phyloP scores from a whole-genome alignment of 2,888 invertebrate genomes.

The Helobdella robusta region DNA sequence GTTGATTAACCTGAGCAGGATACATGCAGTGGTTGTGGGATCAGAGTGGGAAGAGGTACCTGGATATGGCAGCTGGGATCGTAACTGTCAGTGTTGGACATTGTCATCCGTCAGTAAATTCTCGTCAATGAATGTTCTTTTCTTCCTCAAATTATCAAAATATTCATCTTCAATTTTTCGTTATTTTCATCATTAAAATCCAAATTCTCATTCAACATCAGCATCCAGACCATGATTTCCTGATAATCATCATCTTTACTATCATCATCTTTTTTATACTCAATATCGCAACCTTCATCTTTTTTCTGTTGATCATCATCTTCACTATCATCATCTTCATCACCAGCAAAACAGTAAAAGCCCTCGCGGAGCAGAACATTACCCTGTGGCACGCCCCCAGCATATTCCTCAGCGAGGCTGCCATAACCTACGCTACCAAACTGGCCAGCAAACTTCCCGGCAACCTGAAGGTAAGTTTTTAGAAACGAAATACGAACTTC shows the following conservation, averaged over 20 bases:
- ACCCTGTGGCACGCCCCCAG: conserved; percentile 84
- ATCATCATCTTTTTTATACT: too few relatives aligned
- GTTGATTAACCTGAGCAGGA: too few relatives aligned
- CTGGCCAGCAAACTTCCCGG: conserved; percentile 72
- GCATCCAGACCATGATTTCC: too few relatives aligned
- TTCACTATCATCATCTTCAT: too few relatives aligned
- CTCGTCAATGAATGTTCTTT: neutral
- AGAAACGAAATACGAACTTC: neutral
- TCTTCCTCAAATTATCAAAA: too few relatives aligned
- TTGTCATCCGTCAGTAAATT: conserved; percentile 78
- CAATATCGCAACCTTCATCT: too few relatives aligned
- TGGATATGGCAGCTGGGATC: conserved; percentile 92
- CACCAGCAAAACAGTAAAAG: conserved; percentile 73
- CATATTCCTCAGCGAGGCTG: conserved; percentile 77
- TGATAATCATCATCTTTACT: too few relatives aligned
- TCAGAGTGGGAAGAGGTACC: conserved; percentile 70
- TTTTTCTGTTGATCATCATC: too few relatives aligned
- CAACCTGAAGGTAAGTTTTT: conserved; percentile 63
- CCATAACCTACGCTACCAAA: conserved; percentile 80
- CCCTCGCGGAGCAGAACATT: conserved; percentile 66
- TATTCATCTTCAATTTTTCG: too few relatives aligned
- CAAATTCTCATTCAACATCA: too few relatives aligned
- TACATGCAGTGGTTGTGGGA: conserved; percentile 87
- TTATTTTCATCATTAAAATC: too few relatives aligned
- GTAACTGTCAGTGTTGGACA: conserved; percentile 95